Conservation (phyloP, 2,888 invertebrate species). For the Aphidoletes aphidimyza region DNA sequence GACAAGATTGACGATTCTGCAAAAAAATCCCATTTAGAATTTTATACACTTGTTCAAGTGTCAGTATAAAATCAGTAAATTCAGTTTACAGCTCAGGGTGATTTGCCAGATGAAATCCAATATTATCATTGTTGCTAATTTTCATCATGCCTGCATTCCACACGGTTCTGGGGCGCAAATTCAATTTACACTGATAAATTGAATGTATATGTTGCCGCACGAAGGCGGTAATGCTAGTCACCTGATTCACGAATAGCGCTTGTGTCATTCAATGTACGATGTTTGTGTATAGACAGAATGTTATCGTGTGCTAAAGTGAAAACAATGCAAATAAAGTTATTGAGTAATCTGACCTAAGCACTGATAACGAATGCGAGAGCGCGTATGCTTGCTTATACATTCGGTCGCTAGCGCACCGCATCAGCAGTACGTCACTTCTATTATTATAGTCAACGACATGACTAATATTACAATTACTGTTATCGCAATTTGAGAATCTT, state of each 20-base stretch:
- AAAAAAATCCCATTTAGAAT: too few relatives aligned
- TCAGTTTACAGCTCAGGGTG: too few relatives aligned
- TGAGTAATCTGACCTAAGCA: conserved; percentile 51
- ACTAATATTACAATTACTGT: not conserved
- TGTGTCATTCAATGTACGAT: not conserved
- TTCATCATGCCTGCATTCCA: too few relatives aligned
- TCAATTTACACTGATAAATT: not conserved
- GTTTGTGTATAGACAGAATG: not conserved
- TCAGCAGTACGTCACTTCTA: conserved; percentile 1
- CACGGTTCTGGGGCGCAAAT: not conserved
- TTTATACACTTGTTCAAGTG: too few relatives aligned
- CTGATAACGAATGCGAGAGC: not conserved
- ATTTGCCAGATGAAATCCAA: not conserved
- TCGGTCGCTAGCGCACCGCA: not conserved
- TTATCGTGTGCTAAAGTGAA: not conserved
- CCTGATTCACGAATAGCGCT: not conserved
- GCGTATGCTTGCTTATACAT: not conserved
- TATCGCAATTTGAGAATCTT: not conserved
- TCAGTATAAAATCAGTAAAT: too few relatives aligned
- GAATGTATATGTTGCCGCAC: not conserved
- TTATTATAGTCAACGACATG: not conserved
- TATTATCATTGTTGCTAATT: not conserved
- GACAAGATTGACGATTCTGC: not conserved
- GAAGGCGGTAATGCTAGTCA: not conserved
- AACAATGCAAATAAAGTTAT: conserved; percentile 16